phyloP scores from a whole-genome alignment of 2,888 invertebrate species.

The Noctua janthina region DNA sequence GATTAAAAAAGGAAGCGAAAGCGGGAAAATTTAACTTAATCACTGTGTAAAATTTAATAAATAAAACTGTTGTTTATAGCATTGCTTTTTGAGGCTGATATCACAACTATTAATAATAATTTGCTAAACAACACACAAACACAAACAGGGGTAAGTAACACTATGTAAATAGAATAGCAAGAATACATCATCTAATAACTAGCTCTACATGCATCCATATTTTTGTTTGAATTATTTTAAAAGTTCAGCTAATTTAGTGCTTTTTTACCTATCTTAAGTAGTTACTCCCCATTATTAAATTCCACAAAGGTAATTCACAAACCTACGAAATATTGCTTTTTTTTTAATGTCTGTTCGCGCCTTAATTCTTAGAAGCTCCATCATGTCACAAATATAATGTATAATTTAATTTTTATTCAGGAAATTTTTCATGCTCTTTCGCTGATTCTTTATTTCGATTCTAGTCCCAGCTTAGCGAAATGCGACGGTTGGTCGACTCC shows the following conservation, averaged over 20 bases:
- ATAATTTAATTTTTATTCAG: neutral
- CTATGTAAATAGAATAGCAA: neutral
- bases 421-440: conserved; percentile 5
- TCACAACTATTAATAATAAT: neutral
- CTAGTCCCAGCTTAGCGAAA: conserved; percentile 43
- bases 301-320: neutral
- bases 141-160: neutral
- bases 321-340: neutral
- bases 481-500: conserved; percentile 56
- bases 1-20: neutral
- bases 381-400: neutral
- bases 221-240: neutral
- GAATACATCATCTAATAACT: neutral
- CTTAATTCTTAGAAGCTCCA: neutral
- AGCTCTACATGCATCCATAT: neutral
- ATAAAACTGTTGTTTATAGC: no score
- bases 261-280: neutral
- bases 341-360: neutral
- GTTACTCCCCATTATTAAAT: neutral
- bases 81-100: neutral
- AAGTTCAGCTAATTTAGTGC: neutral
- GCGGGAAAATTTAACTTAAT: conserved; percentile 32
- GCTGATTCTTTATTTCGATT: conserved; percentile 11
- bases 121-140: no score
- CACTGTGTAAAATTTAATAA: neutral